Base-by-base conservation (phyloP, 37 sponge, comb jelly and placozoan species). In the Diacarnus erythraeanus region DNA sequence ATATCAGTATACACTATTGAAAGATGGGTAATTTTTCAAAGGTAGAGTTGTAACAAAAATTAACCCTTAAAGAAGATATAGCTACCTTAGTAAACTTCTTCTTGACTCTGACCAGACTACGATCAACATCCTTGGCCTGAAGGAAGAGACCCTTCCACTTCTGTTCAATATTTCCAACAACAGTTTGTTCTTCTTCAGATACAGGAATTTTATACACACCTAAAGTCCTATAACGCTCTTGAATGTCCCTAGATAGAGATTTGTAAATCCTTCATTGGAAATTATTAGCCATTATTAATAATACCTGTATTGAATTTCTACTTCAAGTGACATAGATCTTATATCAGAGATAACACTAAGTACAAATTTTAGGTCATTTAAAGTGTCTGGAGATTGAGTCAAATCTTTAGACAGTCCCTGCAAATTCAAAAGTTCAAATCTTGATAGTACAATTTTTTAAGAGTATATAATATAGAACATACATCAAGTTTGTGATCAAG, bases 311-410 rank as follows among this genome's bases (percentile, higher is more conserved):
- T 69, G 70, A 37, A 94, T 65, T 64, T 98, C 99, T 59, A 96
- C 97, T 26, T 89, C 95, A 10, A 98, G 79, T 26, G 97, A 92
- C 83, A 96, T 91, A 42, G 84, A 84, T 42, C 92, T 86, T 61
- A 98, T 94, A 33, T 90, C 82, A 25, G 93, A 82, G 56, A 98
- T 98, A n/a, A 88, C 94, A 77, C 92, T 82, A 35, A 98, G 86
- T 42, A 98, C 99, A 89, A 90, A 94, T 83, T 98, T 98, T 42
- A 98, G 81, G 60, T 88, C 83, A 31, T 96, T 97, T 70, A 98
- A 75, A 26, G 94, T 86, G 43, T 93, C 92, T 30, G 98, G 93
- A 4, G 91, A 58, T 37, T 79, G 51, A 15, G 87, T 80, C 64
- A 98, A 77, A 41, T 95, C 94, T 27, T 39, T 59, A 1, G 84